A percentile compares a stretch with the other conserved stretches of the same genome.
phyloP scores from a whole-genome alignment of 2,113 vertebrate genomes.

The Ictidomys tridecemlineatus region DNA sequence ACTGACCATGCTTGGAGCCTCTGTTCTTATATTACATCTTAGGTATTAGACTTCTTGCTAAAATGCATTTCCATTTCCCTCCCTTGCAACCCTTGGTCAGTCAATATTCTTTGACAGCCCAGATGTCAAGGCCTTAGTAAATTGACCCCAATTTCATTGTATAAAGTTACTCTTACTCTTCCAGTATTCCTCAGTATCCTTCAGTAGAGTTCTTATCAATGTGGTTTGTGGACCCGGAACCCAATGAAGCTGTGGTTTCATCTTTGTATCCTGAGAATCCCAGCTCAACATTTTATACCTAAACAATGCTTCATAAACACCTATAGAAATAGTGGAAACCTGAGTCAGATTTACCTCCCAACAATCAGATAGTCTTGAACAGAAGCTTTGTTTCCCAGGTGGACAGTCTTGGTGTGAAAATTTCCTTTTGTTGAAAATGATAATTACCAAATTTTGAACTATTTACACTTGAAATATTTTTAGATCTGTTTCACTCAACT shows the following conservation, averaged over 20 bases:
- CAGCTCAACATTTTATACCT: neutral
- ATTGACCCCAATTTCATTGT: conserved; percentile 1
- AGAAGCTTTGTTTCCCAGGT: neutral
- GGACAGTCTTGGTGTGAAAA: neutral
- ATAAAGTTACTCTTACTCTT: neutral
- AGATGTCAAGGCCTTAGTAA: conserved; percentile 48
- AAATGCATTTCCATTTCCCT: neutral
- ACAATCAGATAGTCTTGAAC: neutral
- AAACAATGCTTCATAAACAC: neutral
- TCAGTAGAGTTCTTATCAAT: neutral
- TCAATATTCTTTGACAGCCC: neutral
- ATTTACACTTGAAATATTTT: neutral
- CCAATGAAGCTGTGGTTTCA: conserved; percentile 42
- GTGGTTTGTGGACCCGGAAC: conserved; percentile 25
- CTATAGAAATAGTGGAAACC: neutral
- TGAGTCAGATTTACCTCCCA: neutral
- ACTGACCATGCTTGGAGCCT: neutral
- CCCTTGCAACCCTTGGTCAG: neutral
- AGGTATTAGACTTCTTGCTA: neutral
- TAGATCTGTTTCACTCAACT: neutral
- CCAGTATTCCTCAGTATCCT: neutral
- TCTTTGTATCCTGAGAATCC: conserved; percentile 9
- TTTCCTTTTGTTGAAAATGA: neutral
- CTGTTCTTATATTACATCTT: neutral
- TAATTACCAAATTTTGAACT: neutral